These are phyloP conservation scores for Drymodes brunneopygia DNA, from an alignment of 2,113 vertebrate genomes.

Conservation along the genomic window DNA sequence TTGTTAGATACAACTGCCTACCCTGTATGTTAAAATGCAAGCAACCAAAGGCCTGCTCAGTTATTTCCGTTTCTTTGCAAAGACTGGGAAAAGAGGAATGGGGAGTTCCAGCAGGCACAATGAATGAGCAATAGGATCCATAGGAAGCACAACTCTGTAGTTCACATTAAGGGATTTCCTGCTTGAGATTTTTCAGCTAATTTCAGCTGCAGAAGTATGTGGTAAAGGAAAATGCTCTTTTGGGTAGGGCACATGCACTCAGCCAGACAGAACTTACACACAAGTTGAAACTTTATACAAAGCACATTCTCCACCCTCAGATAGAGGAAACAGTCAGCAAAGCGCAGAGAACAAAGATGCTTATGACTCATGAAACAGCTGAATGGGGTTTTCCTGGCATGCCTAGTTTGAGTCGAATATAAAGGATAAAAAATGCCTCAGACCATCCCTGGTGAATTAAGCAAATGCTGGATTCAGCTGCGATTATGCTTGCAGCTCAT, in stretches of 20 bases:
- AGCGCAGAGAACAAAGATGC: neutral
- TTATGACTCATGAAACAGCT: constrained; percentile 47
- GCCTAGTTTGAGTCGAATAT: neutral
- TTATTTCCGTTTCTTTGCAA: neutral
- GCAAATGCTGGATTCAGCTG: neutral
- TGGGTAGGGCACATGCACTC: neutral
- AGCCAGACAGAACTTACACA: neutral
- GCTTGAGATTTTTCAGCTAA: neutral
- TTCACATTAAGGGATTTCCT: neutral
- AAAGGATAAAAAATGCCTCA: constrained; percentile 14
- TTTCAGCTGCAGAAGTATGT: neutral
- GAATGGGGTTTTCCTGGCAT: neutral
- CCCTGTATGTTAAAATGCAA: neutral
- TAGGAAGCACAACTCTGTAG: neutral
- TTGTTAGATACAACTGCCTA: neutral
- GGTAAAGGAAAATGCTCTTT: neutral
- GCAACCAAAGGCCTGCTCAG: neutral
- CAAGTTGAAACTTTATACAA: neutral
- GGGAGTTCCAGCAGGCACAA: neutral
- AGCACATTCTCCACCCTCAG: constrained; percentile 29
- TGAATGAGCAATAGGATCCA: neutral
- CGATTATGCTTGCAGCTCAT: neutral
- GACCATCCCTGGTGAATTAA: neutral
- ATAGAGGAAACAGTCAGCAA: constrained; percentile 23
- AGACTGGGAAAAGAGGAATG: neutral